These are phyloP conservation scores for Anoplolepis gracilipes DNA, from an alignment of 1,140 invertebrate genomes.

Conservation along the genomic window DNA sequence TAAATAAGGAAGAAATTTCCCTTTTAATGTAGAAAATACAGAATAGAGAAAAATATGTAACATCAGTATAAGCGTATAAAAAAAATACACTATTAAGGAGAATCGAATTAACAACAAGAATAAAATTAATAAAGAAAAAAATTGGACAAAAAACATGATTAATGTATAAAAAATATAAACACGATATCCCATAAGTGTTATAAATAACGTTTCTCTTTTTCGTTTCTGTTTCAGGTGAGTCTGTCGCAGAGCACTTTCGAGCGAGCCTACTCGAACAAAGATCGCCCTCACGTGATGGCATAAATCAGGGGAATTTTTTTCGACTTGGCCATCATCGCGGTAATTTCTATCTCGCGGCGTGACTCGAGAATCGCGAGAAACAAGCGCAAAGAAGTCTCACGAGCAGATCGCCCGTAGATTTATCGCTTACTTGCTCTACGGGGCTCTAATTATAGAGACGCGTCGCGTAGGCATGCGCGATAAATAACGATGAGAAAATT, in stretches of 20 bases:
- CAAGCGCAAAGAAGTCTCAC: slow-evolving; percentile 37
- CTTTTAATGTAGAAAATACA: too few species aligned
- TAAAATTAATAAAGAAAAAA: too few species aligned
- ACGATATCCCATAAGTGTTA: background rate
- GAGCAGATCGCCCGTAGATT: slow-evolving; percentile 39
- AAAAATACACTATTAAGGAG: too few species aligned
- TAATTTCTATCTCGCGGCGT: slow-evolving; percentile 56
- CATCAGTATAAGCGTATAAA: too few species aligned
- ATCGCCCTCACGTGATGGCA: background rate
- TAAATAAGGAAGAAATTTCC: too few species aligned
- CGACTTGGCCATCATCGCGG: slow-evolving; percentile 32
- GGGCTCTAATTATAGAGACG: slow-evolving; percentile 31
- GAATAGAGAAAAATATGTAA: too few species aligned
- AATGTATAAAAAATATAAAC: too few species aligned
- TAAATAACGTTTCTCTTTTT: slow-evolving; percentile 26
- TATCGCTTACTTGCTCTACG: slow-evolving; percentile 39
- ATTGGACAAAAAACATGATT: too few species aligned
- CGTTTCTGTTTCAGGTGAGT: slow-evolving; percentile 48
- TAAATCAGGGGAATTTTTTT: slow-evolving; percentile 33
- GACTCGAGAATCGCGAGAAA: slow-evolving; percentile 32
- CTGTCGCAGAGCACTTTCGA: background rate
- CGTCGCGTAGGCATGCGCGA: slow-evolving; percentile 33
- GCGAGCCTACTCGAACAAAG: background rate
- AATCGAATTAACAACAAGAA: too few species aligned
- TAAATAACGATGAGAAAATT: slow-evolving; percentile 57